Conservation (phyloP, 2,113 vertebrate genomes). For the Rallus limicola region DNA sequence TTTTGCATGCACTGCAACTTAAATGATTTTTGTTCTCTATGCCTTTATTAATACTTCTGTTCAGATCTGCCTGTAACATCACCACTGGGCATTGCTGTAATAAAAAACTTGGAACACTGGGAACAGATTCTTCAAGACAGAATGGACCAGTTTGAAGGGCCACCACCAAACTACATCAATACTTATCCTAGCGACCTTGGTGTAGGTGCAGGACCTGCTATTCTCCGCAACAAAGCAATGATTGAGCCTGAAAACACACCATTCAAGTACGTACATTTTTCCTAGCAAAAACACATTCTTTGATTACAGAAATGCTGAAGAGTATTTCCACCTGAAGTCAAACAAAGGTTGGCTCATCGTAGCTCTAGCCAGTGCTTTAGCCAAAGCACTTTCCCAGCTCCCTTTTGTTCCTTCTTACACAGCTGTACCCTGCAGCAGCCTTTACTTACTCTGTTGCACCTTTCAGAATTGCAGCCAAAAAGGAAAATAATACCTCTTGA, state of each 20-base stretch:
- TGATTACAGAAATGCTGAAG: background rate
- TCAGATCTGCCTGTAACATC: slow-evolving; percentile 94
- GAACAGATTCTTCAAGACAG: slow-evolving; percentile 91
- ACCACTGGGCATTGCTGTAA: slow-evolving; percentile 88
- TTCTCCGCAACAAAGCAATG: slow-evolving; percentile 96
- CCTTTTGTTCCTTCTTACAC: background rate
- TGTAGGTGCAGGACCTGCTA: slow-evolving; percentile 85
- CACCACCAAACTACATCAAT: slow-evolving; percentile 94
- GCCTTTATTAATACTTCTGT: slow-evolving; percentile 14
- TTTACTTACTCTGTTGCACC: background rate
- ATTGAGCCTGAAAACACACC: slow-evolving; percentile 97
- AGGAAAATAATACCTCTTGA: background rate
- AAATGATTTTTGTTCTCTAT: background rate
- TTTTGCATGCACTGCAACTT: background rate
- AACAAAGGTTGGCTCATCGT: background rate
- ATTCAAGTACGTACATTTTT: slow-evolving; percentile 85
- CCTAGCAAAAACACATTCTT: background rate
- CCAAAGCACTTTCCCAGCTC: background rate
- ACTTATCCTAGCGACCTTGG: slow-evolving; percentile 87
- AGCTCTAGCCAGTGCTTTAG: background rate
- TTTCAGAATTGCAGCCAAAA: background rate
- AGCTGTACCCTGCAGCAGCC: background rate
- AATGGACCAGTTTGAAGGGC: slow-evolving; percentile 94
- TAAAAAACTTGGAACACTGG: slow-evolving; percentile 97
- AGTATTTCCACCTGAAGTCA: background rate